Base-by-base conservation (phyloP, 2,888 invertebrate species). In the Folsomia candida region DNA sequence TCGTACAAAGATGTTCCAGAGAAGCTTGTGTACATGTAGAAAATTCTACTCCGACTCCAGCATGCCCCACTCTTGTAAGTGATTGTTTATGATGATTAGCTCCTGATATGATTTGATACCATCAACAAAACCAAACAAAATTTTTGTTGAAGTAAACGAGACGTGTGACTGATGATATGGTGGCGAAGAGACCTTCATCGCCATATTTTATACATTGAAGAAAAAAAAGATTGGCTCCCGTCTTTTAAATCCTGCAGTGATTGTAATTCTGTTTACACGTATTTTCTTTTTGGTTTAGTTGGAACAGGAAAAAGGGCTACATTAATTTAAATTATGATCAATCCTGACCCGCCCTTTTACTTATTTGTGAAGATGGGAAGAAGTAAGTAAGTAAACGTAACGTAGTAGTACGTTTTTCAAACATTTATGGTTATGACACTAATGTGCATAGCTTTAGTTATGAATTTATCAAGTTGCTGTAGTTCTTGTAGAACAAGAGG, bases 91-190 rank as follows among this genome's bases (percentile, higher is more conserved):
- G 65, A 24, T 65, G 51, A 65, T 65, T 65, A 65, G 57, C 24
- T 51, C 20, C 54, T 54, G 65, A 65, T 65, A 65, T 51, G 54
- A 65, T 65, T 54, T 65, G 65, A 65, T 65, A 54, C n/a, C 57
- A 65, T 65, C 65, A 57, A 57, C 54, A 65, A 18, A 54, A 26
- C 11, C 4, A 51, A 62, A 26, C 9, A 64, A 64, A 47, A 47
- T 11, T 47, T 47, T 14, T n/a, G 20, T 54, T 22, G 54, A 14
- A 54, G 14, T 37, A 37, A 37, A 54, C 20, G 22, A 54, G 54
- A 20, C 54, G 4, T 4, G 6, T 9, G 37, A 37, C 37, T 37
- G 37, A 37, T 37, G 37, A 14, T 37, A 37, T 37, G 37, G 4
- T 37, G 37, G 14, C 14, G 37, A 37, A 37, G 54, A 47, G 20